Evolutionary conservation across 1,140 invertebrate genomes (phyloP).

Genomic region (Dolichoris vasculosae): DNA sequence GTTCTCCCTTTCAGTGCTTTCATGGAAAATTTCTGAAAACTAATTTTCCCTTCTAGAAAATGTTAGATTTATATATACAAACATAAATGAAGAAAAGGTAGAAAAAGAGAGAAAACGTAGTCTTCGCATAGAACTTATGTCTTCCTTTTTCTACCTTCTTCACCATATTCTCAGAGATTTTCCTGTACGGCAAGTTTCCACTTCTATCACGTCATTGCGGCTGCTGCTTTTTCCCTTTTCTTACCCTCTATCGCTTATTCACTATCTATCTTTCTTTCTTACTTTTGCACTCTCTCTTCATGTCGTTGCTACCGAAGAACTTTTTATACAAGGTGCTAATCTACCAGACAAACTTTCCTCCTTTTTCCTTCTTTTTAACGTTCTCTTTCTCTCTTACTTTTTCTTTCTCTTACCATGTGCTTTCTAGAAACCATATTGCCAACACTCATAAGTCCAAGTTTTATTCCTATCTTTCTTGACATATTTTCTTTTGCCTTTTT

Average conservation of each 20-base stretch:
- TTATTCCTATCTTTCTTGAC: neutral
- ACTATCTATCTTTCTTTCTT: conserved; percentile 12
- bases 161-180: conserved; percentile 42
- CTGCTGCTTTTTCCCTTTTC: conserved; percentile 44
- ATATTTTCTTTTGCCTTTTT: conserved; percentile 7
- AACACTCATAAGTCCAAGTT: neutral
- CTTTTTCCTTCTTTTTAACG: conserved; percentile 36
- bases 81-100: neutral
- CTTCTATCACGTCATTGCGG: conserved; percentile 48
- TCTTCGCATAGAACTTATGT: conserved; percentile 49
- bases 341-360: conserved; percentile 70
- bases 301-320: conserved; percentile 59
- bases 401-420: neutral
- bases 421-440: conserved; percentile 34
- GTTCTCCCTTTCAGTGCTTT: conserved; percentile 68
- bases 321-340: conserved; percentile 75
- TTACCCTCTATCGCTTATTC: conserved; percentile 36
- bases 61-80: neutral
- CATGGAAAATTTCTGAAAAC: conserved; percentile 74
- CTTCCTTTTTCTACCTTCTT: conserved; percentile 36
- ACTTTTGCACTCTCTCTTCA: neutral
- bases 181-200: neutral
- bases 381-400: neutral
- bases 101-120: conserved; percentile 52
- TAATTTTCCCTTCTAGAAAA: conserved; percentile 64